Evolutionary conservation across 2,888 invertebrate genomes (phyloP).

Genomic region (Idaea dimidiata): DNA sequence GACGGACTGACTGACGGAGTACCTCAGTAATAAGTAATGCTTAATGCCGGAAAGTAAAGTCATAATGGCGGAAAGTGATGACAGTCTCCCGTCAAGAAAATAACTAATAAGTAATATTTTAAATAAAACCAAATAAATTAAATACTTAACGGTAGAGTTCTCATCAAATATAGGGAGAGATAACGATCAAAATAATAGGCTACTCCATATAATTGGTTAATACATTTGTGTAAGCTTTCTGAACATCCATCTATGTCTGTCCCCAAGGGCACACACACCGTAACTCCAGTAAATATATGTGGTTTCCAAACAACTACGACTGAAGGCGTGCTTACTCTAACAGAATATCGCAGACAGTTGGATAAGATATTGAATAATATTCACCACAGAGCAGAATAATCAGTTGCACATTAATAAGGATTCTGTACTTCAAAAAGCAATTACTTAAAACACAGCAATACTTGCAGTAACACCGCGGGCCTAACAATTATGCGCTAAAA

Average conservation of each 20-base stretch:
- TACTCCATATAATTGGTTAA: constrained; percentile 42
- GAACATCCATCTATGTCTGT: constrained; percentile 54
- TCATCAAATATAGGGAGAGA: constrained; percentile 6
- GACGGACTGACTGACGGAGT: no score
- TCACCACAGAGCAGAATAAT: neutral
- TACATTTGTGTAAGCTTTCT: constrained; percentile 42
- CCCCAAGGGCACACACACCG: constrained; percentile 45
- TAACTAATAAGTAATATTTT: no score
- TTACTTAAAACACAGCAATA: no score
- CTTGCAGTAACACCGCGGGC: no score
- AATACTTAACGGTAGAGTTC: neutral
- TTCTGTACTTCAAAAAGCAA: no score
- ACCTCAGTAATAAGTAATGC: no score
- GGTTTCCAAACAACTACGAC: neutral
- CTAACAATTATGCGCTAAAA: no score
- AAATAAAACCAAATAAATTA: no score
- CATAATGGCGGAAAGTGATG: no score
- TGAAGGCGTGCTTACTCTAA: neutral
- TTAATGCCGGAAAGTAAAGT: no score
- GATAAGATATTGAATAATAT: neutral
- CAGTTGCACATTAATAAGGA: no score
- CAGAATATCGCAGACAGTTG: neutral
- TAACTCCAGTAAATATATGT: constrained; percentile 48
- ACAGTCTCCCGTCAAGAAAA: no score
- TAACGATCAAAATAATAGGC: constrained; percentile 24